These are phyloP conservation scores for Drosophila teissieri DNA, from an alignment of 1,140 invertebrate genomes.

Conservation along the genomic window DNA sequence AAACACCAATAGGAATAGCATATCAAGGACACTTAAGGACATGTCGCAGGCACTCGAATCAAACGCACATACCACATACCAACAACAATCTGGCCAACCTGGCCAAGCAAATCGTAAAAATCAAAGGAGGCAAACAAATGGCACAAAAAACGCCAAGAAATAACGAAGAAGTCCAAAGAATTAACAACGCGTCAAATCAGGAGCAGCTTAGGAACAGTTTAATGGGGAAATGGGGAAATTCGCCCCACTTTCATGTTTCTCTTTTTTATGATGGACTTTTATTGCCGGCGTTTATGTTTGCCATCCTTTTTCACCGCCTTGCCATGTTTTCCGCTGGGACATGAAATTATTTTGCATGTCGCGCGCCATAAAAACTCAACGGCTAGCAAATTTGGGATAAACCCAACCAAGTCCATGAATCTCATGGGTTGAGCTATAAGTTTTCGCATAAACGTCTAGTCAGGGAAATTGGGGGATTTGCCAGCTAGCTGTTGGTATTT, in stretches of 20 bases:
- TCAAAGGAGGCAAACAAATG: slow-evolving; percentile 17
- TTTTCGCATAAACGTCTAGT: slow-evolving; percentile 23
- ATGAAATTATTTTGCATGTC: slow-evolving; percentile 72
- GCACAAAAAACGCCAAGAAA: slow-evolving; percentile 1
- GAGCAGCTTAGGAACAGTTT: slow-evolving; percentile 60
- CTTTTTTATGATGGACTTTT: slow-evolving; percentile 73
- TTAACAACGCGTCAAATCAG: slow-evolving; percentile 80
- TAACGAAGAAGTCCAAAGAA: slow-evolving; percentile 39
- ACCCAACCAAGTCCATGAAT: slow-evolving; percentile 7
- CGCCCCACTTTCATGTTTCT: slow-evolving; percentile 4
- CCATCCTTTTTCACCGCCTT: background rate
- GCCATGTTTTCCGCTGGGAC: slow-evolving; percentile 18
- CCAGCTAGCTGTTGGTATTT: background rate
- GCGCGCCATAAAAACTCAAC: slow-evolving; percentile 65
- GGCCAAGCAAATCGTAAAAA: slow-evolving; percentile 64
- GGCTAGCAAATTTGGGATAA: slow-evolving; percentile 74
- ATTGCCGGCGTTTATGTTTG: slow-evolving; percentile 67
- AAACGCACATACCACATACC: background rate
- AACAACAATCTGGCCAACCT: slow-evolving; percentile 39
- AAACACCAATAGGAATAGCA: slow-evolving; percentile 49
- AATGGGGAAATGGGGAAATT: slow-evolving; percentile 34
- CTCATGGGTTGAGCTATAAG: slow-evolving; percentile 1
- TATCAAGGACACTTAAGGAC: slow-evolving; percentile 63
- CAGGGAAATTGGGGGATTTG: slow-evolving; percentile 6
- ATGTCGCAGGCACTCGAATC: slow-evolving; percentile 41